A percentile compares a stretch with the other conserved stretches of the same genome.
These are phyloP conservation scores for Troides helena DNA, from an alignment of 2,888 invertebrate species.

Conservation along the genomic window DNA sequence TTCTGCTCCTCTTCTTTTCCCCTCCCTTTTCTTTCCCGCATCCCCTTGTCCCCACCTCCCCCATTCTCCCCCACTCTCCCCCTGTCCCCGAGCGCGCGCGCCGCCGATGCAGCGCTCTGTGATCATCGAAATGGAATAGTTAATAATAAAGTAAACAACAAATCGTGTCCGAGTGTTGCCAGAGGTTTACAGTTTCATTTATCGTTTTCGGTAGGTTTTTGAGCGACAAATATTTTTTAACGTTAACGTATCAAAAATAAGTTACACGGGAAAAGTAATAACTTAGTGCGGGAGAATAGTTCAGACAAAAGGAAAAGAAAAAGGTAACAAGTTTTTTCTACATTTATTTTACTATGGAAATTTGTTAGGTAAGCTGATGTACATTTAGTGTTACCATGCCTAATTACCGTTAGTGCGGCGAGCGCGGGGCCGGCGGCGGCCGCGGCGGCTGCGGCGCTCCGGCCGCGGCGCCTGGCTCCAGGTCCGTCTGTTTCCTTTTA, in stretches of 20 bases:
- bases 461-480: slow-evolving; percentile 40
- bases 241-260: slow-evolving; percentile 48
- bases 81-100: slow-evolving; percentile 16
- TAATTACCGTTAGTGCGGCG: slow-evolving; percentile 58
- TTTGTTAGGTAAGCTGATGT: slow-evolving; percentile 76
- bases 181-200: slow-evolving; percentile 68
- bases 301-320: no score
- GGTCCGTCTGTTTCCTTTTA: slow-evolving; percentile 45
- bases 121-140: slow-evolving; percentile 77
- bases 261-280: slow-evolving; percentile 41
- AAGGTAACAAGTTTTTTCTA: slow-evolving; percentile 54
- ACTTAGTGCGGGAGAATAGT: no score
- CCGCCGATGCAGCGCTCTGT: slow-evolving; percentile 49
- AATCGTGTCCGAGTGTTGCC: slow-evolving; percentile 68
- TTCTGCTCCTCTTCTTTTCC: no score
- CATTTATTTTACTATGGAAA: slow-evolving; percentile 70
- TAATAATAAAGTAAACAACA: slow-evolving; percentile 47
- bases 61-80: no score
- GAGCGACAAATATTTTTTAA: slow-evolving; percentile 66
- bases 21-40: neutral
- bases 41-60: neutral
- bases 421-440: slow-evolving; percentile 34
- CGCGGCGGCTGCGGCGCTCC: slow-evolving; percentile 32
- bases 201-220: slow-evolving; percentile 32
- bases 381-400: slow-evolving; percentile 65